Base-by-base conservation (phyloP, 2,888 invertebrate species). In the Eristalis pertinax region DNA sequence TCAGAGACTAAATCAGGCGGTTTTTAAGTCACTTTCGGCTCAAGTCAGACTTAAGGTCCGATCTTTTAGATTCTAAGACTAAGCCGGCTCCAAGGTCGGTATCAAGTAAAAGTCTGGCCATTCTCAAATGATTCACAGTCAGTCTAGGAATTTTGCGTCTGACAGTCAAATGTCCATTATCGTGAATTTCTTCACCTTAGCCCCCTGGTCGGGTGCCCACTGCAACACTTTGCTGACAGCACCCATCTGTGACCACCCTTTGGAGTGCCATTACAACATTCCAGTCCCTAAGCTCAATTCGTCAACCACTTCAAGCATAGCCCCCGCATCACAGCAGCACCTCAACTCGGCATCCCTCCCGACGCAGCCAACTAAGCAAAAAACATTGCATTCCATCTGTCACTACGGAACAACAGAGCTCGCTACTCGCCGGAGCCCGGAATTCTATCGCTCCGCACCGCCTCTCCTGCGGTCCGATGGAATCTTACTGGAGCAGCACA, bases 331-430 rank as follows among this genome's bases (percentile, higher is more conserved):
- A 26, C 60, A 22, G 13, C 10, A 60, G 24, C 4, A 24, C 13
- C 15, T 24, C 11, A 22, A 35, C 29, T 64, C 64, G 10, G 29
- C 29, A 64, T 35, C 35, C 64, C 19, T n/a, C 4, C n/a, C 64
- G 4, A n/a, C n/a, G n/a, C 58, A n/a, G n/a, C 35, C n/a, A 32
- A 32, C 32, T 32, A 1, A 32, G 19, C 50, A 15, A 62, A 63
- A 62, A 65, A 74, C 64, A 63, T 77, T 63, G 63, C 70, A 78
- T 78, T 70, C 78, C 70, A 70, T 78, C 64, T 72, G 78, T 78
- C 78, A 58, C 64, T 64, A 64, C 64, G 26, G 38, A 38, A 38
- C 38, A 38, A 13, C 38, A 63, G 1, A 7, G 22, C 15, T 62
- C 7, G 32, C 10, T 1, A n/a, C n/a, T n/a, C 50, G 8, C 50